phyloP scores from a whole-genome alignment of 2,113 vertebrate genomes.

The Prunella fulvescens region DNA sequence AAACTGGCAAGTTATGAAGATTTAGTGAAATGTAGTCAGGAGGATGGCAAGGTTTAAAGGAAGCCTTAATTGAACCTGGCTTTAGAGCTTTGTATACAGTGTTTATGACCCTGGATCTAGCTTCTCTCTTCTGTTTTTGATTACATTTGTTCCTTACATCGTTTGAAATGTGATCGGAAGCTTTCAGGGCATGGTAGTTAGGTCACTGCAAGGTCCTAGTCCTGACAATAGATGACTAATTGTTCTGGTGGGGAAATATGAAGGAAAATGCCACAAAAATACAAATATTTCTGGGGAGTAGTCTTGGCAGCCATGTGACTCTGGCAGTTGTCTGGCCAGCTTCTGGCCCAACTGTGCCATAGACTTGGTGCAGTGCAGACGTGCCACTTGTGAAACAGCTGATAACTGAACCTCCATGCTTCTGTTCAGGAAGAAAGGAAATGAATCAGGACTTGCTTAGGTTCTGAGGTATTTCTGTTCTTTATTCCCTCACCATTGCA shows the following conservation, averaged over 20 bases:
- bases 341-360: not conserved
- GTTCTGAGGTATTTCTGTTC: not conserved
- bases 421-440: not conserved
- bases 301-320: not conserved
- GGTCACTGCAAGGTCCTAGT: not conserved
- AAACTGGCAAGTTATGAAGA: not conserved
- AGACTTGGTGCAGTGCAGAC: not conserved
- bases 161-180: not conserved
- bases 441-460: not conserved
- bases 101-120: not conserved
- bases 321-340: not conserved
- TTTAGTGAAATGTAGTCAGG: not conserved
- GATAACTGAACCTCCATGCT: not conserved
- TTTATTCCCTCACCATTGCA: not conserved
- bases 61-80: not conserved
- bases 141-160: not conserved
- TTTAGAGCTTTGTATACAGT: not conserved
- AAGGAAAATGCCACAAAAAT: not conserved
- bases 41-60: not conserved
- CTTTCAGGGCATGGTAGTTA: not conserved
- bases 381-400: not conserved
- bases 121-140: not conserved
- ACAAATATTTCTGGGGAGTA: not conserved
- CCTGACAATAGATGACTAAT: not conserved
- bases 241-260: not conserved